phyloP scores from a whole-genome alignment of 2,797 vertebrate genomes.

The Melanotaenia trifasciata region DNA sequence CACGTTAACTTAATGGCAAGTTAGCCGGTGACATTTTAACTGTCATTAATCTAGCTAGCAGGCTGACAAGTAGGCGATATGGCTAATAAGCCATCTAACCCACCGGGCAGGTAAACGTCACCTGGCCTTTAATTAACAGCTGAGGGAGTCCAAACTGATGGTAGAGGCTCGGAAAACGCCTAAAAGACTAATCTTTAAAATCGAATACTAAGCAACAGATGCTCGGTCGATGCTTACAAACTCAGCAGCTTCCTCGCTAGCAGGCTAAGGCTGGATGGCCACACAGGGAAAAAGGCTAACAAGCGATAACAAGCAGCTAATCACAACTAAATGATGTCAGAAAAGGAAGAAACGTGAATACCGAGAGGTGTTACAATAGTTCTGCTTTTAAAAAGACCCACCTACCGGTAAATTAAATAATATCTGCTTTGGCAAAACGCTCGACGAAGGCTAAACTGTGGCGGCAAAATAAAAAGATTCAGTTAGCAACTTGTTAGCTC shows the following conservation, averaged over 20 bases:
- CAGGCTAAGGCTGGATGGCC: constrained; percentile 16
- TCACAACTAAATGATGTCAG: constrained; percentile 50
- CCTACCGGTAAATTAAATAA: constrained; percentile 23
- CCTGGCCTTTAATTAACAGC: constrained; percentile 4
- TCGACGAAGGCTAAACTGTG: constrained; percentile 7
- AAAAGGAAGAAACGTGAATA: not conserved
- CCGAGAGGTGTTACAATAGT: not conserved
- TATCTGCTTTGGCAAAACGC: constrained; percentile 3
- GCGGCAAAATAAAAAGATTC: constrained; percentile 28
- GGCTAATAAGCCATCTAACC: constrained; percentile 58
- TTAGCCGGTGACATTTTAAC: constrained; percentile 39
- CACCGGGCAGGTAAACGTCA: constrained; percentile 7
- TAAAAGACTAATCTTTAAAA: not conserved
- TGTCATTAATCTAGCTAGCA: constrained; percentile 31
- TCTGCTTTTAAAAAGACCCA: not conserved
- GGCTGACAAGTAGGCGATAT: constrained; percentile 32
- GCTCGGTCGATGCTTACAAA: constrained; percentile 20
- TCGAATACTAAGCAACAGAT: constrained; percentile 54
- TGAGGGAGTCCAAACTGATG: not conserved
- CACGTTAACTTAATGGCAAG: constrained; percentile 42
- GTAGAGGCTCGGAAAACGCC: not conserved
- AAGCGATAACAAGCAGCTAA: constrained; percentile 63
- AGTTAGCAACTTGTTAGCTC: constrained; percentile 76
- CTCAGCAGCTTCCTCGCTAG: constrained; percentile 29
- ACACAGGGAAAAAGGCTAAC: constrained; percentile 47